Evolutionary conservation across 2,888 invertebrate species (phyloP).

Genomic region (Rhingia rostrata): DNA sequence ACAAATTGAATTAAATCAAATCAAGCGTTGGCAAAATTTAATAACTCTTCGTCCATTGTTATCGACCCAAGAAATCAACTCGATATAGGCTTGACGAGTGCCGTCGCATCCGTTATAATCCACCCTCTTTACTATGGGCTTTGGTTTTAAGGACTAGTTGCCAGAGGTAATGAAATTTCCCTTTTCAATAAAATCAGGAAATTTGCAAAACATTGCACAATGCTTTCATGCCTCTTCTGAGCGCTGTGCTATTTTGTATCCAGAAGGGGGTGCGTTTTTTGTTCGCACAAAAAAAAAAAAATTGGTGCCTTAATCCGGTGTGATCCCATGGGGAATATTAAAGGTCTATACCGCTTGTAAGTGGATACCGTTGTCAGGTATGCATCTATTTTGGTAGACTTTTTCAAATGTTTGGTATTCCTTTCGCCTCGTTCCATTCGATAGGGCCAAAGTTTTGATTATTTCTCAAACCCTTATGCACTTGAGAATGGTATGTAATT

Average conservation of each 20-base stretch:
- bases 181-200: constrained; percentile 61
- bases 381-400: background rate
- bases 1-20: constrained; percentile 72
- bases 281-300: constrained; percentile 18
- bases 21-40: constrained; percentile 71
- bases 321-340: constrained; percentile 68
- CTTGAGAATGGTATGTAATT: constrained; percentile 39
- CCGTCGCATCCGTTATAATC: constrained; percentile 3
- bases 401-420: background rate
- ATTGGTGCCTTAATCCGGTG: constrained; percentile 36
- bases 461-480: constrained; percentile 14
- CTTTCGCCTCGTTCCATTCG: constrained; percentile 3
- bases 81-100: constrained; percentile 10
- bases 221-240: constrained; percentile 35
- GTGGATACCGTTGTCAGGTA: constrained; percentile 34
- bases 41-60: constrained; percentile 70
- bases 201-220: constrained; percentile 65
- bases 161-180: constrained; percentile 68
- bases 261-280: constrained; percentile 47
- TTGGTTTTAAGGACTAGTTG: constrained; percentile 16
- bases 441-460: constrained; percentile 10
- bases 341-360: constrained; percentile 11
- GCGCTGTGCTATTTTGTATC: constrained; percentile 43
- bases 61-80: constrained; percentile 55
- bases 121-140: constrained; percentile 44